Evolutionary conservation across 1,140 invertebrate species (phyloP), one percentile per base, ranked within the genome.

Genomic region (Scylla paramamosain): DNA sequence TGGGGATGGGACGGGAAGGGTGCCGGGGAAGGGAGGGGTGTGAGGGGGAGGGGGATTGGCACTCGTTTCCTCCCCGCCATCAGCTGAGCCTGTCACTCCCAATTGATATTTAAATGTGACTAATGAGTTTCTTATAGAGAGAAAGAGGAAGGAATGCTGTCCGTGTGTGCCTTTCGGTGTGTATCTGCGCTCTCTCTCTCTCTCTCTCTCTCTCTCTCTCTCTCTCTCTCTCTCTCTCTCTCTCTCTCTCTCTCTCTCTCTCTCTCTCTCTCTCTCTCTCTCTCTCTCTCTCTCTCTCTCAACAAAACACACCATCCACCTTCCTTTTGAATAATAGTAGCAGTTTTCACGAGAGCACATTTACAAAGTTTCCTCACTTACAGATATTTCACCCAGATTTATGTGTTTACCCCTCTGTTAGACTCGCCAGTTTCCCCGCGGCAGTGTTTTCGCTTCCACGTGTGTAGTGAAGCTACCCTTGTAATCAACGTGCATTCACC

Each of bases 191-290:
- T 59, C 52, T 59, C 52, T 59, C 52, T 59, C 52, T 59, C 52
- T 59, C 52, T 59, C 52, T 59, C 52, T 59, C 52, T 59, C 52
- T 59, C 52, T 59, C 52, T 59, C 52, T 59, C 52, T 59, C 52
- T 59, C 52, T 59, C 52, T 59, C 52, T 59, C 39, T 20, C 25
- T 29, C 25, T 91, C 48, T 45, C 39, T 45, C 32, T n/a, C 32
- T 91, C 25, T 46, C 16, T n/a, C 45, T 91, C 89, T 91, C 45
- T 91, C 89, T 91, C 89, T 48, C 45, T 91, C 89, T 91, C 89
- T 91, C 45, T n/a, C 39, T 91, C 89, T 91, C 45, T 48, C 89
- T 48, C 89, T 91, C 89, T 48, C 45, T 91, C 89, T 88, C 32
- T 39, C 32, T 52, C 48, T 52, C 32, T 39, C 45, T 52, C 45